Percentiles rank a stretch among this genome's conserved stretches.
These are phyloP conservation scores for Reinhardtius hippoglossoides DNA, from an alignment of 2,113 vertebrate species.

Conservation along the genomic window DNA sequence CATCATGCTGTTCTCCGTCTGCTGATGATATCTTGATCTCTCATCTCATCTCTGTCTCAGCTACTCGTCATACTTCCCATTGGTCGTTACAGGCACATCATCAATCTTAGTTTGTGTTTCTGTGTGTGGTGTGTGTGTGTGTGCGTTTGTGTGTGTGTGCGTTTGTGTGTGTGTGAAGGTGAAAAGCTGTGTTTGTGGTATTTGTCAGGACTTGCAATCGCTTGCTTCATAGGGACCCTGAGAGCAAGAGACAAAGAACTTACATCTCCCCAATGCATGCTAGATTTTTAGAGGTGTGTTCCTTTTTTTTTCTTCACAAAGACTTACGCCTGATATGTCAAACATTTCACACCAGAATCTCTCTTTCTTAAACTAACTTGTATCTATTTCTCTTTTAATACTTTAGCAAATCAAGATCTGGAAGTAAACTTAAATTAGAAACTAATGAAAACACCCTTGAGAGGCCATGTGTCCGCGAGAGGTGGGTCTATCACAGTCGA, in stretches of 20 bases:
- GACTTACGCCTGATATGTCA: not conserved
- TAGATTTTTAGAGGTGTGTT: not conserved
- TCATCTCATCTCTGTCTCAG: slow-evolving; percentile 42
- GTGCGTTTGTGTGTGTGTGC: not conserved
- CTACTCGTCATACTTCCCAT: slow-evolving; percentile 29
- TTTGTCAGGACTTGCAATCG: slow-evolving; percentile 27
- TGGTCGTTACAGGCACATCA: slow-evolving; percentile 1
- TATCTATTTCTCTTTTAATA: not conserved
- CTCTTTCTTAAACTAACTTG: not conserved
- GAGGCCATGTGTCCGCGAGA: not conserved
- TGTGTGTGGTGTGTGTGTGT: slow-evolving; percentile 14
- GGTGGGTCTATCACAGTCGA: too few species aligned
- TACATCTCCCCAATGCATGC: not conserved
- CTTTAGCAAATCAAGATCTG: not conserved
- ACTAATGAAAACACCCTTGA: not conserved
- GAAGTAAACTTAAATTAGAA: not conserved
- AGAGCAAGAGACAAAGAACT: not conserved
- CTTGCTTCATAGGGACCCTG: slow-evolving; percentile 4
- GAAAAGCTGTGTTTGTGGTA: slow-evolving; percentile 5
- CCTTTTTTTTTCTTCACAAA: too few species aligned
- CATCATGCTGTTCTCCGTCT: slow-evolving; percentile 29
- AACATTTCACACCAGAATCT: not conserved
- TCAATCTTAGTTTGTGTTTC: slow-evolving; percentile 5
- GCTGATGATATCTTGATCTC: slow-evolving; percentile 62
- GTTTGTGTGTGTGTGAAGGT: slow-evolving; percentile 14